These are phyloP conservation scores for Leptinotarsa lineolata DNA, from an alignment of 1,140 invertebrate genomes.

Conservation along the genomic window DNA sequence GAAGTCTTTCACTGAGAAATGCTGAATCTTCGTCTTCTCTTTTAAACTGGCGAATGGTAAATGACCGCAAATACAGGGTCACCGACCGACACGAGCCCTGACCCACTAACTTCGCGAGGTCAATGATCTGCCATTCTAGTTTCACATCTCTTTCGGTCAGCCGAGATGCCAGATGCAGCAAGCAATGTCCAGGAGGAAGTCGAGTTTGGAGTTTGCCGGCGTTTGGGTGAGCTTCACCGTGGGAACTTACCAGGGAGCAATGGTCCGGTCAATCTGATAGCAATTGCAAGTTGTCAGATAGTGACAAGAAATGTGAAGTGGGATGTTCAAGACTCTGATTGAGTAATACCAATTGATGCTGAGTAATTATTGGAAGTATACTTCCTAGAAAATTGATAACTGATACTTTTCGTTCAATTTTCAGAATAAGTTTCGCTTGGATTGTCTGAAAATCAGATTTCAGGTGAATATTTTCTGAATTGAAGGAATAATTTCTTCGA, in stretches of 20 bases:
- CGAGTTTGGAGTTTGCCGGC: neutral
- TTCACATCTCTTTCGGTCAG: constrained; percentile 53
- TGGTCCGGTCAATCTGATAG: constrained; percentile 7
- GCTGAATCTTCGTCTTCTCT: constrained; percentile 16
- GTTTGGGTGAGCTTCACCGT: constrained; percentile 3
- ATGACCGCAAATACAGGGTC: constrained; percentile 50
- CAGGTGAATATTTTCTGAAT: no score
- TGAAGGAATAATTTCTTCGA: no score
- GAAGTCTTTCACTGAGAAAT: constrained; percentile 5
- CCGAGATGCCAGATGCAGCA: constrained; percentile 46
- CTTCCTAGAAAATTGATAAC: no score
- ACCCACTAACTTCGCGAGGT: constrained; percentile 58
- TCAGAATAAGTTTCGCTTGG: no score
- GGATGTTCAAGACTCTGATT: no score
- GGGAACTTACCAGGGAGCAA: constrained; percentile 2
- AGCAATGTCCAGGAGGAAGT: constrained; percentile 5
- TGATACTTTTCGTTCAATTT: no score
- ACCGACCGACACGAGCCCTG: constrained; percentile 54
- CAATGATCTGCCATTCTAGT: constrained; percentile 57
- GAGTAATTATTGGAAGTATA: no score
- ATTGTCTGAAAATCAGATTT: no score
- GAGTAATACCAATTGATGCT: no score
- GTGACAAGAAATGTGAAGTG: neutral
- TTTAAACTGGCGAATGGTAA: constrained; percentile 43
- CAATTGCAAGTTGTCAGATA: neutral